Conservation (phyloP, 2,113 vertebrate species). For the Odontophorus gujanensis region DNA sequence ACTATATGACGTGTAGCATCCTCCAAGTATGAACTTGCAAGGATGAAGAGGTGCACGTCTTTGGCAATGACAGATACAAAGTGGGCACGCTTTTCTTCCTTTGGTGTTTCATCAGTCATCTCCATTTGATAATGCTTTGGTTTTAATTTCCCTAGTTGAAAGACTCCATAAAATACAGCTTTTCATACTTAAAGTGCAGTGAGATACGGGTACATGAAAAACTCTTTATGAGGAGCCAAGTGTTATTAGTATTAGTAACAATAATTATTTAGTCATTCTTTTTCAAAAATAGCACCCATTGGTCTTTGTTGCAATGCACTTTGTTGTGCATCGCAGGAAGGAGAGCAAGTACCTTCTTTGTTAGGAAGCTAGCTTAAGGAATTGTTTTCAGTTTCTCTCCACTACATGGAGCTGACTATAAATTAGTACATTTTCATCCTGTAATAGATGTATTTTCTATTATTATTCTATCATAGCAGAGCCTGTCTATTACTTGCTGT, state of each 20-base stretch:
- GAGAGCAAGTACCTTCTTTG: not conserved
- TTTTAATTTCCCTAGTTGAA: not conserved
- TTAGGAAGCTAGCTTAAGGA: constrained; percentile 31
- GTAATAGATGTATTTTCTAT: constrained; percentile 33
- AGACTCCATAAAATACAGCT: not conserved
- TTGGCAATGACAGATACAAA: not conserved
- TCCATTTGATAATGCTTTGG: not conserved
- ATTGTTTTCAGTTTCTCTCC: not conserved
- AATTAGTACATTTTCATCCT: constrained; percentile 41
- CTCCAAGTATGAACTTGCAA: not conserved
- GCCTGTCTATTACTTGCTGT: not conserved
- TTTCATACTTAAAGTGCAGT: not conserved
- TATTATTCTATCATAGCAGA: constrained; percentile 36
- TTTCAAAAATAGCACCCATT: not conserved
- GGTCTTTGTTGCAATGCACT: not conserved
- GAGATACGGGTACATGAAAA: not conserved
- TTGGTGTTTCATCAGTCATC: not conserved
- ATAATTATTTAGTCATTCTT: not conserved
- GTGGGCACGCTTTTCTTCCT: not conserved
- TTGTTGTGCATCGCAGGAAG: not conserved
- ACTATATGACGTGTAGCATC: not conserved
- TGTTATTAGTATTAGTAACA: not conserved
- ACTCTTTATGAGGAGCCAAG: not conserved
- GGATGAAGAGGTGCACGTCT: not conserved
- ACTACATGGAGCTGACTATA: not conserved